Conservation (phyloP, 2,888 invertebrate genomes). For the Schizaphis graminum region DNA sequence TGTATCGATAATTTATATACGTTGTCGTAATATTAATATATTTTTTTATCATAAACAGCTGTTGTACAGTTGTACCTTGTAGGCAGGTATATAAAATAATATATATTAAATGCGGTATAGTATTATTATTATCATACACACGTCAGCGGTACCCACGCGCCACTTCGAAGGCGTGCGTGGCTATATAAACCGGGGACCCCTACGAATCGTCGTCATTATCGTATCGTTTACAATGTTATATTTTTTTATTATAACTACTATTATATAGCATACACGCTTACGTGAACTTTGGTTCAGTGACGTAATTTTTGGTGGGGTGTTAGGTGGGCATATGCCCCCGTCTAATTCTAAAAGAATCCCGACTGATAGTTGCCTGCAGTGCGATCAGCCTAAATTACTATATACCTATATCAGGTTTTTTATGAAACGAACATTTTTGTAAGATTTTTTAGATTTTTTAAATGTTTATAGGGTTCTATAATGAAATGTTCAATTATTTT, state of each 20-base stretch:
- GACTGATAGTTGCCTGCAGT: neutral
- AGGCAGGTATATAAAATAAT: neutral
- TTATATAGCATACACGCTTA: neutral
- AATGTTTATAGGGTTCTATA: neutral
- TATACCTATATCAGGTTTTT: neutral
- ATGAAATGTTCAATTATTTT: neutral
- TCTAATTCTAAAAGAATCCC: neutral
- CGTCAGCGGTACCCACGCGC: neutral
- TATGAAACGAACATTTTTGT: neutral
- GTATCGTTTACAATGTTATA: neutral
- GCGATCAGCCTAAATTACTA: no score
- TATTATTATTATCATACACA: neutral
- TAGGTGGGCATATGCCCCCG: neutral
- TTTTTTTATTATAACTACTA: neutral
- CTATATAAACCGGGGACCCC: neutral
- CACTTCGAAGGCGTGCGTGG: neutral
- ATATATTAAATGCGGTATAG: neutral
- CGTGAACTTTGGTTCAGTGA: neutral
- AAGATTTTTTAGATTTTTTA: no score
- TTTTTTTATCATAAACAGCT: neutral
- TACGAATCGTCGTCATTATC: neutral
- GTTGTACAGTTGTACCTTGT: neutral
- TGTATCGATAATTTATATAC: neutral
- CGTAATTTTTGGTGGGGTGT: neutral
- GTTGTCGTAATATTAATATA: neutral